These are phyloP conservation scores for Astyanax mexicanus DNA, from an alignment of 2,797 vertebrate species.

Conservation along the genomic window DNA sequence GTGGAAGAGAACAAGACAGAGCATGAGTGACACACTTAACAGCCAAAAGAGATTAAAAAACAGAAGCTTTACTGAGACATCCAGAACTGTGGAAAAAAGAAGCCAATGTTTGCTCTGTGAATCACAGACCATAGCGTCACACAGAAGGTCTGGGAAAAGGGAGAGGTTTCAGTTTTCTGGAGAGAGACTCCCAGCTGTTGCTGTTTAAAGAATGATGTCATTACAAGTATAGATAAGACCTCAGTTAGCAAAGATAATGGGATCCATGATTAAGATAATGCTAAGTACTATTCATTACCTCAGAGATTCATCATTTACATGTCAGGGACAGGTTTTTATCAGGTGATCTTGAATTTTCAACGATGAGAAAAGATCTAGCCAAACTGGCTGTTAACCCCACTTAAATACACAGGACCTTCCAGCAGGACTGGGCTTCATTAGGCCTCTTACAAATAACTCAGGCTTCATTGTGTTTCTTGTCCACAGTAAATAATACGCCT, in stretches of 20 bases:
- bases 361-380: neutral
- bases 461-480: too few relatives aligned
- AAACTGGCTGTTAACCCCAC: neutral
- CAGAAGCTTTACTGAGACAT: conserved; percentile 11
- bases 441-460: too few relatives aligned
- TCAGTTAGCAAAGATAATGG: neutral
- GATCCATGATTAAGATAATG: neutral
- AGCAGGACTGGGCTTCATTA: too few relatives aligned
- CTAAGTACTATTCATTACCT: neutral
- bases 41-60: conserved; percentile 16
- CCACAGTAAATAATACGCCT: too few relatives aligned
- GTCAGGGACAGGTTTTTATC: neutral
- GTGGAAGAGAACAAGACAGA: conserved; percentile 51
- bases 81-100: neutral
- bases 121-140: conserved; percentile 4
- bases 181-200: neutral
- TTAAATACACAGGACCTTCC: too few relatives aligned
- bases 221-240: neutral
- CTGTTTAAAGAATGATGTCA: neutral
- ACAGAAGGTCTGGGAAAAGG: neutral
- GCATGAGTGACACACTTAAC: neutral
- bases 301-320: neutral
- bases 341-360: neutral
- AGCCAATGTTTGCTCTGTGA: conserved; percentile 25
- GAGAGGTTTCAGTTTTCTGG: conserved; percentile 2